Percentiles rank a stretch among this genome's conserved stretches.
Conservation (phyloP, 2,113 vertebrate genomes). For the Cacatua alba region DNA sequence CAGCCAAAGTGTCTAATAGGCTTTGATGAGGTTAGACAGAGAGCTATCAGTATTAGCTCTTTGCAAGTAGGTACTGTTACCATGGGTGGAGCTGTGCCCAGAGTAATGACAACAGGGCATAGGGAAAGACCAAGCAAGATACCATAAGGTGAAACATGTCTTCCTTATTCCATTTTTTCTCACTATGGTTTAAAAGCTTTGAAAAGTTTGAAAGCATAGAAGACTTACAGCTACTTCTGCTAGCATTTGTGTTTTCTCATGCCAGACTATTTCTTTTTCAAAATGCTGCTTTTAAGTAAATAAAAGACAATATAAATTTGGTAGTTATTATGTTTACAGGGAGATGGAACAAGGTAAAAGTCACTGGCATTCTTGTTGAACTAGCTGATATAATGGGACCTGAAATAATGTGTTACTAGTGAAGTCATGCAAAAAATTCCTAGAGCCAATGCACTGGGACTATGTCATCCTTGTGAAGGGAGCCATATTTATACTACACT, state of each 20-base stretch:
- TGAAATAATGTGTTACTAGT: slow-evolving; percentile 47
- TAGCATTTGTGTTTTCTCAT: neutral
- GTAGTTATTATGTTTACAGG: slow-evolving; percentile 44
- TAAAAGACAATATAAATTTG: slow-evolving; percentile 25
- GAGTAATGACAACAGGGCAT: neutral
- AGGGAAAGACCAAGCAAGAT: neutral
- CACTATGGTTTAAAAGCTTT: neutral
- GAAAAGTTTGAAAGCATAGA: neutral
- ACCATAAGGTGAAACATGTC: neutral
- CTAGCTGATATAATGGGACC: slow-evolving; percentile 46
- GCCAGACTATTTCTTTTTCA: slow-evolving; percentile 2
- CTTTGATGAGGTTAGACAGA: neutral
- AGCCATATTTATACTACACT: neutral
- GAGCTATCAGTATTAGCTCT: neutral
- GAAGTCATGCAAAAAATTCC: slow-evolving; percentile 59
- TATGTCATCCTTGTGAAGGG: neutral
- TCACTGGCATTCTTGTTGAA: slow-evolving; percentile 30
- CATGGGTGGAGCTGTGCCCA: neutral
- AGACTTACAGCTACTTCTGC: neutral
- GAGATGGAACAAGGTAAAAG: slow-evolving; percentile 56
- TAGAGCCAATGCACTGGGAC: neutral
- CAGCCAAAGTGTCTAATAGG: neutral
- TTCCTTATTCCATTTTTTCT: neutral
- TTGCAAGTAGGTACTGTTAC: neutral
- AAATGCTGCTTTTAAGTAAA: slow-evolving; percentile 11